These are phyloP conservation scores for mouse (Mus musculus) DNA, from an alignment of 2,113 vertebrate species.

Conservation along the genomic window DNA sequence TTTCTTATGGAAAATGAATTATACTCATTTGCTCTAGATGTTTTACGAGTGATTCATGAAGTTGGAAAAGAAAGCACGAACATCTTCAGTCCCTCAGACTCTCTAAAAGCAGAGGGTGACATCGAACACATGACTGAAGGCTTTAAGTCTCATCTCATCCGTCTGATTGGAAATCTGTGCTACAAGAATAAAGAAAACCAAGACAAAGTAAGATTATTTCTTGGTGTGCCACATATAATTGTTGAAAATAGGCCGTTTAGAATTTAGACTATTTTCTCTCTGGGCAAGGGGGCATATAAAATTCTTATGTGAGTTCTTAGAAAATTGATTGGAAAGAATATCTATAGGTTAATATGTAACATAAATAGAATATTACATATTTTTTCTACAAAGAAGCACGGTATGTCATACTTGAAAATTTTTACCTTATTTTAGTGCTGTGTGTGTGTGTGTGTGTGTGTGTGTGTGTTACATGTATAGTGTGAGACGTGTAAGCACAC, in stretches of 20 bases:
- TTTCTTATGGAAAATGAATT: background rate
- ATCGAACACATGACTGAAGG: constrained; percentile 89
- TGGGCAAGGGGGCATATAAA: background rate
- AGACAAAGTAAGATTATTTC: constrained; percentile 88
- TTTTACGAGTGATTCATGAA: constrained; percentile 90
- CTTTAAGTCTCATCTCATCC: constrained; percentile 96
- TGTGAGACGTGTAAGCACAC: background rate
- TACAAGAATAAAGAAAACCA: constrained; percentile 92
- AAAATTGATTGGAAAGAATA: background rate
- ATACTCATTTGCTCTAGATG: constrained; percentile 84
- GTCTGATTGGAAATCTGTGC: constrained; percentile 91
- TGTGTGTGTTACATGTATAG: background rate
- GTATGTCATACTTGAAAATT: background rate
- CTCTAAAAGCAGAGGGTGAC: constrained; percentile 84
- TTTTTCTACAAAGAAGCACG: background rate
- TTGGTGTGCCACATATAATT: background rate
- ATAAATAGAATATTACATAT: background rate
- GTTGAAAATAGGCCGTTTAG: background rate
- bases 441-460: background rate
- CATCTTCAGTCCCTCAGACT: constrained; percentile 90
- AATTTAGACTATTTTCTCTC: background rate
- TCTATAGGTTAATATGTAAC: background rate
- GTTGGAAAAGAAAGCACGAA: constrained; percentile 90
- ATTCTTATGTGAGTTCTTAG: background rate
- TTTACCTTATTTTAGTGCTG: background rate